These are phyloP conservation scores for Oscheius sp. DNA, from an alignment of 1,140 invertebrate genomes.

Conservation along the genomic window DNA sequence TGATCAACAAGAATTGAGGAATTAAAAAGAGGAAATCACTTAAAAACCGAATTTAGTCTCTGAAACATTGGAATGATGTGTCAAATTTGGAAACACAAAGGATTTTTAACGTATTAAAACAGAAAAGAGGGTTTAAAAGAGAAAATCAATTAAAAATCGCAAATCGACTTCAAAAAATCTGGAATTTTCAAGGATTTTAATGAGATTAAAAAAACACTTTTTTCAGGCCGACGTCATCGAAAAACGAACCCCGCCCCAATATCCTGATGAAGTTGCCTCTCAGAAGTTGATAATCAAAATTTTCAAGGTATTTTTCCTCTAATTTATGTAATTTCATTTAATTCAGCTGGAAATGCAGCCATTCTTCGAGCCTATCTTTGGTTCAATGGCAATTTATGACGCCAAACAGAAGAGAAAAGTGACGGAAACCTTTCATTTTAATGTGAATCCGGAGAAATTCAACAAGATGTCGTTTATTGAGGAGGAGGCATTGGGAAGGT, in stretches of 20 bases:
- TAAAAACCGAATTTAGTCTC: too few species aligned
- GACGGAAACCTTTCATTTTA: slow-evolving; percentile 58
- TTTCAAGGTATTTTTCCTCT: slow-evolving; percentile 20
- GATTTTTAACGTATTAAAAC: too few species aligned
- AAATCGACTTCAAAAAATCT: too few species aligned
- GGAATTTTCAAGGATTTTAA: neutral
- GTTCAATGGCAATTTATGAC: slow-evolving; percentile 49
- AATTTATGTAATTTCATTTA: neutral
- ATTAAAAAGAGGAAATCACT: too few species aligned
- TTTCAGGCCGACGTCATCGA: slow-evolving; percentile 34
- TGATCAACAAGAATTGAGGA: too few species aligned
- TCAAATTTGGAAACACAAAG: too few species aligned
- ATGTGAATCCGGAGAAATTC: slow-evolving; percentile 43
- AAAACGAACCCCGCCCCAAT: slow-evolving; percentile 30
- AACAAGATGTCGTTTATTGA: slow-evolving; percentile 24
- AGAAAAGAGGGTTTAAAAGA: too few species aligned
- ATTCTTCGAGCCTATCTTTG: slow-evolving; percentile 52
- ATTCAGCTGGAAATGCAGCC: slow-evolving; percentile 44
- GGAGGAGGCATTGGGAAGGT: slow-evolving; percentile 1
- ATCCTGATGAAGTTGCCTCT: slow-evolving; percentile 28
- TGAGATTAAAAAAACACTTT: neutral
- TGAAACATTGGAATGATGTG: too few species aligned
- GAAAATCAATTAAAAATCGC: too few species aligned
- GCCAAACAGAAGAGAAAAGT: slow-evolving; percentile 40
- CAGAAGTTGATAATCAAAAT: slow-evolving; percentile 42